Evolutionary conservation across 2,888 invertebrate species (phyloP).

Genomic region (Venustoraphidia nigricollis): DNA sequence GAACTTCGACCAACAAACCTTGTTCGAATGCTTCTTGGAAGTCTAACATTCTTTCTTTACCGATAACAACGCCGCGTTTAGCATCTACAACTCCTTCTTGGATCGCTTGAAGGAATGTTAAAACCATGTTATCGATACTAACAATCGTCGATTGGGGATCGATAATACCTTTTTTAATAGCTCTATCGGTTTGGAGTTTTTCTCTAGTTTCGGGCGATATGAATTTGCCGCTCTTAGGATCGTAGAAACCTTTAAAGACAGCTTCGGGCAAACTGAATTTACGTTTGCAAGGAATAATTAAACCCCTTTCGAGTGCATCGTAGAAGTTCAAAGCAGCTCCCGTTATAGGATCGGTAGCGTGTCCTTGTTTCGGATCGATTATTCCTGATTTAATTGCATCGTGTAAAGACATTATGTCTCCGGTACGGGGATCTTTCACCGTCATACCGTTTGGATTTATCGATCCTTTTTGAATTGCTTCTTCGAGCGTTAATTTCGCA

Average conservation of each 20-base stretch:
- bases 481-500: slow-evolving; percentile 50
- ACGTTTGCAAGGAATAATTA: slow-evolving; percentile 66
- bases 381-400: slow-evolving; percentile 66
- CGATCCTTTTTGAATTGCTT: slow-evolving; percentile 56
- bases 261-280: slow-evolving; percentile 78
- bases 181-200: slow-evolving; percentile 64
- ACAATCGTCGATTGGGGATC: slow-evolving; percentile 79
- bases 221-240: slow-evolving; percentile 69
- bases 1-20: slow-evolving; percentile 66
- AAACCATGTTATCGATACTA: slow-evolving; percentile 60
- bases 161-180: slow-evolving; percentile 69
- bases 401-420: slow-evolving; percentile 61
- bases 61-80: slow-evolving; percentile 51
- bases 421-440: slow-evolving; percentile 63
- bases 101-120: slow-evolving; percentile 72
- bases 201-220: slow-evolving; percentile 66
- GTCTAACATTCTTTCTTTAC: slow-evolving; percentile 39
- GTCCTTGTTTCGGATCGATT: slow-evolving; percentile 67
- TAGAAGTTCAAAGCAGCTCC: slow-evolving; percentile 61
- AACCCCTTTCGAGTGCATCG: slow-evolving; percentile 70
- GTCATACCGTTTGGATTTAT: slow-evolving; percentile 65
- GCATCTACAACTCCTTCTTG: slow-evolving; percentile 62
- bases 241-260: slow-evolving; percentile 81
- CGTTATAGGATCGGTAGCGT: slow-evolving; percentile 56
- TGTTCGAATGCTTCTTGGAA: slow-evolving; percentile 76